Base-by-base conservation (phyloP, 1,140 invertebrate genomes). In the Patella vulgata region DNA sequence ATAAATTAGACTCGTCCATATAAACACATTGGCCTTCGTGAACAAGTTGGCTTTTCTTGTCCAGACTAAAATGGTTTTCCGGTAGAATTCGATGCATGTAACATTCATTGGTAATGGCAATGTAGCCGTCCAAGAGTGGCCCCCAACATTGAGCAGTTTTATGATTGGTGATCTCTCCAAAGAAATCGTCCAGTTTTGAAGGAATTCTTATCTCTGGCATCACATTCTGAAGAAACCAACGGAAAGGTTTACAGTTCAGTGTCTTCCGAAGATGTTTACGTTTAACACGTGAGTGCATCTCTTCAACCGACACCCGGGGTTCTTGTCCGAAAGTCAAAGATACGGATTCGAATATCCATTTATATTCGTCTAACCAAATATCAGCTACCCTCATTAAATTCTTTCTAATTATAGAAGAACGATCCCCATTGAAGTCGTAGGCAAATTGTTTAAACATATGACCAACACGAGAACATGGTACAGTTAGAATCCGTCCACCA, bases 201-300 rank as follows among this genome's bases (percentile, higher is more conserved):
- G 70, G 70, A 11, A 58, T 43, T 31, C 62, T 55, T n/a, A 67
- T 42, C 30, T 70, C 68, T 8, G 70, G 70, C 21, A 68, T 46
- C 11, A 72, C 30, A 36, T 72, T 62, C 12, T 63, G 36, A 30
- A 72, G 31, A 31, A 46, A 67, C 70, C 70, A 72, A n/a, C 46
- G 39, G 48, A 72, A 72, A 33, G 42, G 31, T 30, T 66, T 61
- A 36, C 70, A 72, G 6, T 59, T 21, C 14, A 72, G 27, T 19
- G 33, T 42, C 36, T 50, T 39, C 36, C 50, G 57, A 21, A 54
- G 12, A 19, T 40, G 28, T n/a, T n/a, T 36, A 19, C 52, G 11
- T 14, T 36, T 36, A 2, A 21, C 17, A 6, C 31, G 17, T 0
- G 52, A 33, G n/a, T 36, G 21, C 8, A 21, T 0, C 19, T 54